Conservation (phyloP, 2,113 vertebrate species). For the Hippocampus zosterae region DNA sequence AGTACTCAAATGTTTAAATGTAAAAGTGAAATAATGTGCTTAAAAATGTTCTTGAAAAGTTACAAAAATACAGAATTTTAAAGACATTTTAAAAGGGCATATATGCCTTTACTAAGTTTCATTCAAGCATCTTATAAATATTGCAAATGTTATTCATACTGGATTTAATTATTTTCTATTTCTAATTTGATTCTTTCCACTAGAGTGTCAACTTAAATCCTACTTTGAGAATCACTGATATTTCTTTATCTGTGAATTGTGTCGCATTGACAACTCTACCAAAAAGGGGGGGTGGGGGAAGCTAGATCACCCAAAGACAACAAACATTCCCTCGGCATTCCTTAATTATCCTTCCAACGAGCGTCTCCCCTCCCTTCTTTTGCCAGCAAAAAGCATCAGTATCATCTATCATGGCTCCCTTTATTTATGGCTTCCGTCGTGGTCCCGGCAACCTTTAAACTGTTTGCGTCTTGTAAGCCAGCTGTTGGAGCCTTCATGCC, state of each 20-base stretch:
- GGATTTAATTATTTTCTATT: background rate
- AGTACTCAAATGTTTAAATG: background rate
- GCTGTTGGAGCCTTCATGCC: slow-evolving; percentile 67
- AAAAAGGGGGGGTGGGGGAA: background rate
- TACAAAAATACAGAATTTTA: too few species aligned
- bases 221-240: background rate
- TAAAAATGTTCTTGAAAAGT: background rate
- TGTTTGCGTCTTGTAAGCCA: slow-evolving; percentile 73
- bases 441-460: slow-evolving; percentile 75
- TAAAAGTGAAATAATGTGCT: background rate
- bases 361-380: slow-evolving; percentile 27
- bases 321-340: background rate
- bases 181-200: background rate
- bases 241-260: slow-evolving; percentile 61
- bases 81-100: background rate
- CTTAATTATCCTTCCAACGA: slow-evolving; percentile 30
- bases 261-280: slow-evolving; percentile 40
- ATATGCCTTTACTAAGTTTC: background rate
- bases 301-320: background rate
- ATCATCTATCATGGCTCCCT: slow-evolving; percentile 69
- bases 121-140: background rate
- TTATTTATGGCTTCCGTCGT: slow-evolving; percentile 78
- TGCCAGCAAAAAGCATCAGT: slow-evolving; percentile 54
- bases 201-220: background rate
- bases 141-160: background rate